Percentiles rank a stretch among this genome's conserved stretches.
phyloP scores from a whole-genome alignment of 2,888 invertebrate species.

The Pandemis heparana region DNA sequence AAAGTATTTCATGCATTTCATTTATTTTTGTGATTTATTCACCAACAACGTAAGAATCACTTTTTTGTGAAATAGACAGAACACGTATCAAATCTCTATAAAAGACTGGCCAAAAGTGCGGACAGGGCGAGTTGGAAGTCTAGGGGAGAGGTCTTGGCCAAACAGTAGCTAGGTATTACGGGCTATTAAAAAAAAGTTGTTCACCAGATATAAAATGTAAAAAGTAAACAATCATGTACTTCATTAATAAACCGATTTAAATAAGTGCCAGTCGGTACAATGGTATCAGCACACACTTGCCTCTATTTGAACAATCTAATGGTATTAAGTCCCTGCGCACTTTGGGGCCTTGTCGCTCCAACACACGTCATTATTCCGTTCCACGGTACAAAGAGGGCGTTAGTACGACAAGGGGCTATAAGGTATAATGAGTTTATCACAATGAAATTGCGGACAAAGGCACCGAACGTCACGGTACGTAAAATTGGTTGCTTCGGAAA shows the following conservation, averaged over 20 bases:
- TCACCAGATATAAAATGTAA: too few species aligned
- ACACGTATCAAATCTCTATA: too few species aligned
- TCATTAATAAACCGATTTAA: conserved; percentile 16
- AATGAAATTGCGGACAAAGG: conserved; percentile 16
- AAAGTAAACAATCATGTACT: neutral
- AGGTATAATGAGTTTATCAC: conserved; percentile 5
- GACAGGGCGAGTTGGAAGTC: too few species aligned
- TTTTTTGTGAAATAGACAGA: too few species aligned
- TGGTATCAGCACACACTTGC: conserved; percentile 26
- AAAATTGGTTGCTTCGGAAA: conserved; percentile 13
- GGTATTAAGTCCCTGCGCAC: neutral
- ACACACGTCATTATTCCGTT: neutral
- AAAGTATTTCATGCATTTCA: neutral
- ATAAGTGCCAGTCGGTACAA: conserved; percentile 34
- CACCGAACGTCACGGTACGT: conserved; percentile 6
- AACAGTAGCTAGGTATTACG: too few species aligned
- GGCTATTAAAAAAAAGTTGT: too few species aligned
- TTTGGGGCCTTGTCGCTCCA: neutral
- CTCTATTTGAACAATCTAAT: conserved; percentile 29
- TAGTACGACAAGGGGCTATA: neutral
- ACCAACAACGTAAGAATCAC: too few species aligned
- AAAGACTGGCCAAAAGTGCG: too few species aligned
- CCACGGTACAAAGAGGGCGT: neutral
- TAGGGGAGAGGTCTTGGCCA: too few species aligned
- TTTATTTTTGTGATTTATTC: neutral